These are phyloP conservation scores for Eupsittula cactorum DNA, from an alignment of 2,113 vertebrate species.

Conservation along the genomic window DNA sequence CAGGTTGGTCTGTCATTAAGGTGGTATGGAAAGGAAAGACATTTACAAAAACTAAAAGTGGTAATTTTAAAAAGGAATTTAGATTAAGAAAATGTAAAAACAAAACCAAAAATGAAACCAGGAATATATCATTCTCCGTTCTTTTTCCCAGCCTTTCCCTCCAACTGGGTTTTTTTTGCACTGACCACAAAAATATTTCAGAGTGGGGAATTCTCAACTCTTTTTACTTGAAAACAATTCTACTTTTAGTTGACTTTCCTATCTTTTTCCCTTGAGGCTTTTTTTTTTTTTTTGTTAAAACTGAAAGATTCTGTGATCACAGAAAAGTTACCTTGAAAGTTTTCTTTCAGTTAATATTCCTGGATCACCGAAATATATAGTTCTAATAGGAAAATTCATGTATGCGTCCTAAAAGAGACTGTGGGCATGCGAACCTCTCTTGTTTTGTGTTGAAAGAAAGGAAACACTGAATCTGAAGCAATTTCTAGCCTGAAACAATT, in stretches of 20 bases:
- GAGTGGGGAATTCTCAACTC: not conserved
- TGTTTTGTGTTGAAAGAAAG: not conserved
- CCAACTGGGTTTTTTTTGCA: not conserved
- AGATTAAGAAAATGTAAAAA: not conserved
- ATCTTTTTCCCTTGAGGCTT: not conserved
- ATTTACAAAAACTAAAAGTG: not conserved
- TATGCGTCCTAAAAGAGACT: not conserved
- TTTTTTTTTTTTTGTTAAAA: not conserved
- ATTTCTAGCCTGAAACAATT: not conserved
- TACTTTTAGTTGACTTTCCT: not conserved
- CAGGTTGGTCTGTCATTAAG: not conserved
- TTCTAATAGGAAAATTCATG: not conserved
- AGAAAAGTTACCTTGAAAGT: not conserved
- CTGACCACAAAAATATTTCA: not conserved
- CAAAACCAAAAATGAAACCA: not conserved
- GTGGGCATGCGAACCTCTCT: not conserved
- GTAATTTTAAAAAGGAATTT: not conserved
- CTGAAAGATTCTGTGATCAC: not conserved
- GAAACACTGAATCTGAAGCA: not conserved
- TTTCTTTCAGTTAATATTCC: not conserved
- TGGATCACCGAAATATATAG: not conserved
- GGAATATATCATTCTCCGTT: not conserved
- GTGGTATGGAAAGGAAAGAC: not conserved
- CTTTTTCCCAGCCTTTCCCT: not conserved
- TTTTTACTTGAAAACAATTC: not conserved